Evolutionary conservation across 2,113 vertebrate species (phyloP).

Genomic region (Gavia stellata): DNA sequence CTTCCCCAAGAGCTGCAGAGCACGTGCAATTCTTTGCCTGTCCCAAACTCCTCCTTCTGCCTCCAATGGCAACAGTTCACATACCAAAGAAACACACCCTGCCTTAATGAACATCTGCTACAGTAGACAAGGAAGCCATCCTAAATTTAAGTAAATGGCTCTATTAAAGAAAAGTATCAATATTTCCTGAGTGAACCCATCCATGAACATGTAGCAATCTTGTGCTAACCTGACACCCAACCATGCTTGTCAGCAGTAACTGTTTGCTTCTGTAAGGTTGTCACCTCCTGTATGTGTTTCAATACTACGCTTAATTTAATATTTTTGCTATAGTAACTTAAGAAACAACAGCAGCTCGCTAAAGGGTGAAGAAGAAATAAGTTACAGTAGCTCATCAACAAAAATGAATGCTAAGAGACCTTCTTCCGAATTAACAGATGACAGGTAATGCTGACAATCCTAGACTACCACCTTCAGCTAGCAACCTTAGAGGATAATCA

Average conservation of each 20-base stretch:
- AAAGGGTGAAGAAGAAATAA: not conserved
- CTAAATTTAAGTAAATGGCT: not conserved
- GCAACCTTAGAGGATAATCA: not conserved
- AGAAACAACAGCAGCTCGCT: not conserved
- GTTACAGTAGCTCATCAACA: not conserved
- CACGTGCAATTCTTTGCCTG: rapidly evolving
- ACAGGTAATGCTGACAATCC: not conserved
- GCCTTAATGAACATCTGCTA: not conserved
- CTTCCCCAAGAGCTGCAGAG: not conserved
- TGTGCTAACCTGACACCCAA: not conserved
- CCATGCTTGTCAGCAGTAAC: not conserved
- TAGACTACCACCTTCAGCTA: not conserved
- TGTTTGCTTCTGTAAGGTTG: not conserved
- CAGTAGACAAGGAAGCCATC: not conserved
- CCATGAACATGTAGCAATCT: not conserved
- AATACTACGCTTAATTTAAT: not conserved
- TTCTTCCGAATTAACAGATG: not conserved
- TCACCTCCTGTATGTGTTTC: not conserved
- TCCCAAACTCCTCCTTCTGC: not conserved
- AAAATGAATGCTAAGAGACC: not conserved
- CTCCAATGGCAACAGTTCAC: not conserved
- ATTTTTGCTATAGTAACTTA: not conserved
- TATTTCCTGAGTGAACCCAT: not conserved
- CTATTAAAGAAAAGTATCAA: not conserved
- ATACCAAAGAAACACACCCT: not conserved